Base-by-base conservation (phyloP, 2,113 vertebrate species). In the Erpornis zantholeuca region DNA sequence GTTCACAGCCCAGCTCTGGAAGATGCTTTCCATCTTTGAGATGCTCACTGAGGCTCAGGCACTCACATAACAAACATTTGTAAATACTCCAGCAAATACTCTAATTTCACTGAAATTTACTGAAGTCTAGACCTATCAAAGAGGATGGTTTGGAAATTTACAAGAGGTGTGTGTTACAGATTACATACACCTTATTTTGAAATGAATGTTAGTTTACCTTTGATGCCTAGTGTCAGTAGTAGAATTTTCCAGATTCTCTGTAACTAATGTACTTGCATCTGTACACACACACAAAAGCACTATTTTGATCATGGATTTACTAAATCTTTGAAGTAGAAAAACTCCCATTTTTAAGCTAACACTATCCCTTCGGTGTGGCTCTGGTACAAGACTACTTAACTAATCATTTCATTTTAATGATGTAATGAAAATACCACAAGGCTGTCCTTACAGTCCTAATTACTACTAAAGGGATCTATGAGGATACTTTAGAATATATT, bases 381-480 rank as follows among this genome's bases (percentile, higher is more conserved):
- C 66, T 87, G 78, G 40, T 77, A 91, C 53, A 63, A 82, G 57
- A 36, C 38, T 61, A 89, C 63, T 82, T 82, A 76, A 89, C 47
- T 85, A 82, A 92, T 86, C 11, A 85, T 72, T 96, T 90, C 21
- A 87, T 82, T 89, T 94, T 95, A 94, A 88, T 73, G 53, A 95
- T 66, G 87, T 66, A 87, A 85, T 82, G 71, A 94, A 95, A 91
- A 95, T 82, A 94, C 80, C 76, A 42, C 84, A 91, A 79, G 53
- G 50, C 61, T 92, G 61, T 94, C 65, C 45, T 96, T 70, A n/a
- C 38, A 82, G 78, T 85, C 63, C 61, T 91, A 90, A 91, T 94
- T 93, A 93, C 66, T 80, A 19, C 53, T 94, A 80, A 68, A 45
- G 53, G 49, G 60, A 86, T 94, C 86, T 65, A 73, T 78, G 44